Base-by-base conservation (phyloP, 2,797 vertebrate species). In the Pseudotriccus pelzelni region DNA sequence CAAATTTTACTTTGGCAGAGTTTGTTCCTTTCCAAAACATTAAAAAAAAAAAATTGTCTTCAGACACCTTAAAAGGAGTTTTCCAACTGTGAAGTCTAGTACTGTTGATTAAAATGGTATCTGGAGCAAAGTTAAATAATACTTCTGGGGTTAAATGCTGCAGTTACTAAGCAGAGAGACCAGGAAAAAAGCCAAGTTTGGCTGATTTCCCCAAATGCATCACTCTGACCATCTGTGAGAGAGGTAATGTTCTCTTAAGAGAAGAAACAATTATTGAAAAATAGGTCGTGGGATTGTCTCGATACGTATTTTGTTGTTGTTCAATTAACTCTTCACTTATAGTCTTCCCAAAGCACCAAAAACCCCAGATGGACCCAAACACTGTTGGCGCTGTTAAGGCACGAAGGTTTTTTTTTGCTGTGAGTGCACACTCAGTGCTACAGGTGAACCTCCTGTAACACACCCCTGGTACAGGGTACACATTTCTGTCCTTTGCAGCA, bases 171-270 rank as follows among this genome's bases (percentile, higher is more conserved):
- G 93, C 77, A 96, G 79, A 97, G 94, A 88, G 56, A 93, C 96
- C 76, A 97, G 96, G 97, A 96, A 96, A 93, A 97, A 94, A 94
- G 97, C 95, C 97, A 98, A 97, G 77, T 95, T 64, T 95, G 76
- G 94, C 82, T 97, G 96, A 97, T 97, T 98, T 97, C 97, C 97
- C 97, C 96, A 73, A 98, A 97, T 97, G 95, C 85, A 96, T 96
- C 96, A 95, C 89, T 96, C 89, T 84, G 92, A 91, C 97, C 98
- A 97, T 97, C 97, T 98, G 97, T 94, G 96, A 97, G 80, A 97
- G 93, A 95, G 79, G 97, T 96, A 98, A 97, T 95, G 70, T 92
- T 97, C 96, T 97, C 94, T 97, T 97, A 95, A 97, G 96, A 97
- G 94, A 89, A 97, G 91, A 97, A 97, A 98, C 95, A 97, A 96